Evolutionary conservation across 2,113 vertebrate genomes (phyloP).

Genomic region (Chionis minor): DNA sequence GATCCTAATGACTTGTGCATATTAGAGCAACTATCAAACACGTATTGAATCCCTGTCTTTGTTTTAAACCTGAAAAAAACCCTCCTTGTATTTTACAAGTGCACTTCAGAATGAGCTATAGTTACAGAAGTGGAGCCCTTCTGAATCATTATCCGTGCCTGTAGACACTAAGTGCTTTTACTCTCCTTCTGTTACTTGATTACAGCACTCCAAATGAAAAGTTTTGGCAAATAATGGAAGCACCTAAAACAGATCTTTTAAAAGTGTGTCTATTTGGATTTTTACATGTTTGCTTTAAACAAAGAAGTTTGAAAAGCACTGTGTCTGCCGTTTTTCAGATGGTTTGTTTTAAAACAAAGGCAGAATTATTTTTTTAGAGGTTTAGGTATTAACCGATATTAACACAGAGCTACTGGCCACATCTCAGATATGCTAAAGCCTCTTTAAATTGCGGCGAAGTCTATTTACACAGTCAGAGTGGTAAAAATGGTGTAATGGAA

Average conservation of each 20-base stretch:
- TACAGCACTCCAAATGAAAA: slow-evolving; percentile 15
- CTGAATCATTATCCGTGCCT: not conserved
- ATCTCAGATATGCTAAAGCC: not conserved
- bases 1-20: slow-evolving; percentile 60
- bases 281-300: not conserved
- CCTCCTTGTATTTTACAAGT: slow-evolving; percentile 26
- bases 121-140: slow-evolving; percentile 22
- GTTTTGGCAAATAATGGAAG: not conserved
- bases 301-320: not conserved
- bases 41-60: slow-evolving; percentile 69
- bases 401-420: not conserved
- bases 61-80: slow-evolving; percentile 62
- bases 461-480: not conserved
- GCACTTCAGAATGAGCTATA: not conserved
- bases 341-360: slow-evolving; percentile 35
- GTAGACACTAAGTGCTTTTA: not conserved
- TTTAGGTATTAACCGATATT: slow-evolving; percentile 1
- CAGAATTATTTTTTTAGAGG: not conserved
- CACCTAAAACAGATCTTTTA: not conserved
- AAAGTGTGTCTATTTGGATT: not conserved
- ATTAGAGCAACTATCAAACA: slow-evolving; percentile 66
- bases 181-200: slow-evolving; percentile 5
- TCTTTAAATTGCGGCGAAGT: not conserved
- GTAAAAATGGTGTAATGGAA: slow-evolving; percentile 2
- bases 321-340: not conserved